These are phyloP conservation scores for Sus cebifrons DNA, from an alignment of 2,797 vertebrate species.

Conservation along the genomic window DNA sequence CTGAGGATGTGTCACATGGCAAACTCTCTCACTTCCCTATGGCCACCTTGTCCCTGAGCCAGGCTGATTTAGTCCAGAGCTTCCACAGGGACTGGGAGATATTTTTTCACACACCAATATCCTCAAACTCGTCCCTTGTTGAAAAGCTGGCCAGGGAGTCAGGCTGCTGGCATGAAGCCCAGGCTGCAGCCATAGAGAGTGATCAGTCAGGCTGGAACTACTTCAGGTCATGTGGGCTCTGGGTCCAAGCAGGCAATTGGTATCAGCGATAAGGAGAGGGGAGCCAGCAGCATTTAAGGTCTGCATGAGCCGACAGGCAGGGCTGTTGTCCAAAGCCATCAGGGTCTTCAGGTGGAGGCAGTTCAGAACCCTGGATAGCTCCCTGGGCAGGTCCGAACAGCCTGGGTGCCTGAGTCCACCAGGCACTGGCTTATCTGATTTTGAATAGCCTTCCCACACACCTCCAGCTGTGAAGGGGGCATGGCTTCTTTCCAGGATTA, in stretches of 20 bases:
- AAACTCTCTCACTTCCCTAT: conserved; percentile 26
- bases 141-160: conserved; percentile 60
- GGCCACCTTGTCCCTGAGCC: conserved; percentile 49
- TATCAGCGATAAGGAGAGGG: conserved; percentile 28
- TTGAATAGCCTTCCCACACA: conserved; percentile 12
- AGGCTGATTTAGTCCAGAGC: conserved; percentile 45
- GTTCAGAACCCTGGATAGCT: conserved; percentile 85
- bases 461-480: conserved; percentile 7
- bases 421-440: conserved; percentile 41
- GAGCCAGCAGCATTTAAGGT: conserved; percentile 55
- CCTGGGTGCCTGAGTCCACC: neutral
- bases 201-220: conserved; percentile 54
- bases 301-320: neutral
- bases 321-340: conserved; percentile 12
- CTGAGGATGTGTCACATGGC: conserved; percentile 26
- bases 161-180: conserved; percentile 55
- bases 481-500: conserved; percentile 23
- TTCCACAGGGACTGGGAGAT: neutral
- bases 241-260: conserved; percentile 34
- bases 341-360: neutral
- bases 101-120: conserved; percentile 61
- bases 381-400: conserved; percentile 14
- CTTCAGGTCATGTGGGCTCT: conserved; percentile 5
- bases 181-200: conserved; percentile 11
- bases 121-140: conserved; percentile 58